Base-by-base conservation (phyloP, 2,113 vertebrate species). In the Labrus mixtus region DNA sequence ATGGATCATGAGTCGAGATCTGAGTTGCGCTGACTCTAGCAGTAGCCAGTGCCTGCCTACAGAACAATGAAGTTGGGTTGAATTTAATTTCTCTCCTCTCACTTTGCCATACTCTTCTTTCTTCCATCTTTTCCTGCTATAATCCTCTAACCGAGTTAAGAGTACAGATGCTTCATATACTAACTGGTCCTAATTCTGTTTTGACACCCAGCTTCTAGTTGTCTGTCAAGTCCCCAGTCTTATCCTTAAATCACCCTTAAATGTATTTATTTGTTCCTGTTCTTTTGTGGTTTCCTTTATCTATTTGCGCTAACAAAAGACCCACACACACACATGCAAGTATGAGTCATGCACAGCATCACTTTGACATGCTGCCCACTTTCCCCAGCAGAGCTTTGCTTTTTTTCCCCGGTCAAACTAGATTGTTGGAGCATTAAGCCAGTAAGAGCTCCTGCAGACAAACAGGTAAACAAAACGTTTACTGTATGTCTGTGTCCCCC, bases 381-480 rank as follows among this genome's bases (percentile, higher is more conserved):
- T 68, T 85, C 59, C 48, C 61, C 33, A 72, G 25, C 74, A 55
- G 62, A 82, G 78, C 16, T 1, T 72, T 72, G 71, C 69, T 54
- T 73, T 74, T 78, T 82, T 86, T 48, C 16, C 17, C 17, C 57
- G 65, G 78, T 78, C 63, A 73, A 84, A 78, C 77, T 71, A 71
- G 65, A 78, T 73, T 78, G 57, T 57, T 70, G 54, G 57, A 57
- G 59, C 56, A 76, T 85, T 79, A 82, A 76, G 64, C 58, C 63
- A 60, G 62, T 71, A 33, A 66, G 68, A 79, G 70, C 65, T 80
- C 75, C 81, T 55, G 73, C 73, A 74, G 66, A 75, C 51, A 71
- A 87, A 83, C 82, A 67, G 80, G 66, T 84, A 81, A 84, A 83
- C 70, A 83, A 66, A 81, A 76, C 48, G 41, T 74, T 86, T 68